Base-by-base conservation (phyloP, 2,888 invertebrate genomes). In the Dolichopus griseipennis region DNA sequence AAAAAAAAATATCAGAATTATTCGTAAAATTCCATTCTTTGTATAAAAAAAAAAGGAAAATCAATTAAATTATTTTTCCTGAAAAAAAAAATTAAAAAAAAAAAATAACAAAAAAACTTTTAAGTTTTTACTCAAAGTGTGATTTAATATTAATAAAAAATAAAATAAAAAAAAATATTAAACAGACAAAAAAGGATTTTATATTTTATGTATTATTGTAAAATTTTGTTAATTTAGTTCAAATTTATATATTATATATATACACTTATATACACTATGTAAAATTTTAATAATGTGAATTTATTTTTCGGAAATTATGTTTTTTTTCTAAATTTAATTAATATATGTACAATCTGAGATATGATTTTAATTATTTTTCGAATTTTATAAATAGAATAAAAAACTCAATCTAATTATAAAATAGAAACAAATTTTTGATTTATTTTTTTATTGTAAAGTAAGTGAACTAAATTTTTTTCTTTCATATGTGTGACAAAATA, bases 91-190 rank as follows among this genome's bases (percentile, higher is more conserved):
- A 34, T 34, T 7, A 34, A 34, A 34, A 5, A 43, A 52, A 18
- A 52, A 52, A 52, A 52, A 52, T 18, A 52, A 52, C 9, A 52
- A 52, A 18, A 52, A 52, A 52, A 37, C 37, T 1, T 10, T 37
- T 52, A 52, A 52, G 15, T 52, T 52, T 52, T 52, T 52, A 52
- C 52, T 52, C 52, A 52, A 52, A 52, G 52, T 52, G 52, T 52
- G 52, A 52, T 52, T 52, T 52, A 52, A 12, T 52, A 52, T 52
- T 52, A 52, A 52, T 37, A 12, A 52, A 41, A 12, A 41, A 12
- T 15, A 52, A 18, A n/a, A 52, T 52, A 3, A 52, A 52, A 52
- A 3, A 18, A 18, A 10, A 37, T 37, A 52, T 52, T 27, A 27
- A 5, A 27, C 27, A 27, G 27, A 27, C 27, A 27, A 27, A 27